Evolutionary conservation across 2,113 vertebrate genomes (phyloP), one percentile per base, ranked within the genome.

Genomic region (Megaceryle maxima): DNA sequence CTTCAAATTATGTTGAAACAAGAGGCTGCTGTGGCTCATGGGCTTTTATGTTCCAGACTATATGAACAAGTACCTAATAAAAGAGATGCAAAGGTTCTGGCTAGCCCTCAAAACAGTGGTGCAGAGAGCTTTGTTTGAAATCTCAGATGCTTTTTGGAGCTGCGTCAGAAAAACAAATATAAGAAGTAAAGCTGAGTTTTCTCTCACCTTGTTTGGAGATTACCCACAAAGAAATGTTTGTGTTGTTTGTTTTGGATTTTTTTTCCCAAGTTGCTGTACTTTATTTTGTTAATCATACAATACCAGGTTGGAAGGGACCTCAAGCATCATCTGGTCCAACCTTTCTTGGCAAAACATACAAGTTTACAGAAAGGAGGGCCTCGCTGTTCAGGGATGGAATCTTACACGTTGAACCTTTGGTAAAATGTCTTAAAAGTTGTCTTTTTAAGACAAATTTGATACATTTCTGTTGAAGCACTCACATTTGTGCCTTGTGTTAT

Each of bases 111-210:
- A 69, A 73, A 33, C 63, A 46, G 56, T 1, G 10, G 35, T 81
- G 66, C 79, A 82, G 80, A 82, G 80, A 77, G 53, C 50, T 87
- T 89, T 77, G 33, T 84, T 85, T 90, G 94, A 94, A 92, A 84
- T 28, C 43, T 46, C 26, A 13, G 72, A 6, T 9, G 6, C 29
- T 35, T 83, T 55, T 80, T 94, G 62, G 77, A 51, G 35, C 39
- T 78, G 69, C 88, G 81, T 91, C 91, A 89, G 53, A 48, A 87
- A 50, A 96, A 63, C 43, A 81, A 59, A 35, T 33, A 29, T n/a
- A 48, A 92, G 77, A 83, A 94, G 44, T 35, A 60, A 57, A 44
- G 22, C 66, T 85, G 93, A 76, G 9, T 3, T 81, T 84, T 79
- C 51, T 77, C 19, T 83, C 70, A 31, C 16, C 26, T 26, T 31